Evolutionary conservation across 2,797 vertebrate genomes (phyloP), one percentile per base, ranked within the genome.

Genomic region (Pangasius krempfi): DNA sequence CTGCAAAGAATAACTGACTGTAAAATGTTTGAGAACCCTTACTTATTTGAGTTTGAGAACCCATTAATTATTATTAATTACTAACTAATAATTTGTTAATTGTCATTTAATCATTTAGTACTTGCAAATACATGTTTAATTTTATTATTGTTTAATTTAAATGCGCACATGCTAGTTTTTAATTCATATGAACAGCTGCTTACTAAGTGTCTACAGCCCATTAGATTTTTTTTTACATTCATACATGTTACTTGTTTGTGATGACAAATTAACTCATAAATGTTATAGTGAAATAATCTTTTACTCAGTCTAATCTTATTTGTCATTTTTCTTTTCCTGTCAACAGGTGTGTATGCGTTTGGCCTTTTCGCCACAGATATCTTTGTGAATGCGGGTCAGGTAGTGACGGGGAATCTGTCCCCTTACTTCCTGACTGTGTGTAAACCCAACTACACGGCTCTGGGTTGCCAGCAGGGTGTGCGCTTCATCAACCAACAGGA

Each of bases 361-460:
- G 98, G 98, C 93, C 96, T 98, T 64, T 98, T 98, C 91, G 95
- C 96, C 76, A 97, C 98, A 66, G 97, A 99, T 95, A 98, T 99
- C 94, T 98, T 98, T 94, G 97, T 98, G 92, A 99, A 97, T 89
- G 96, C 97, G 13, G 97, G 98, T 90, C 98, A 98, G 95, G 97
- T 98, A 84, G 97, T 97, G 87, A 97, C 97, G 85, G 97, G 97
- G 87, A 97, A 97, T 90, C 95, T 97, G 90, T 96, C 97, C 18
- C 97, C 97, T 44, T 96, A 97, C 92, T 97, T 97, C 92, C 96
- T 97, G 92, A 96, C 97, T 88, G 95, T 97, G 92, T 99, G 98
- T 94, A 97, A 96, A 93, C 98, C 98, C 91, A 99, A 99, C 94
- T 98, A 98, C 89, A 98, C 97, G 0, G 96, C 97, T 6, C 97